Conservation (phyloP, 2,888 invertebrate species). For the Sericinus montela region DNA sequence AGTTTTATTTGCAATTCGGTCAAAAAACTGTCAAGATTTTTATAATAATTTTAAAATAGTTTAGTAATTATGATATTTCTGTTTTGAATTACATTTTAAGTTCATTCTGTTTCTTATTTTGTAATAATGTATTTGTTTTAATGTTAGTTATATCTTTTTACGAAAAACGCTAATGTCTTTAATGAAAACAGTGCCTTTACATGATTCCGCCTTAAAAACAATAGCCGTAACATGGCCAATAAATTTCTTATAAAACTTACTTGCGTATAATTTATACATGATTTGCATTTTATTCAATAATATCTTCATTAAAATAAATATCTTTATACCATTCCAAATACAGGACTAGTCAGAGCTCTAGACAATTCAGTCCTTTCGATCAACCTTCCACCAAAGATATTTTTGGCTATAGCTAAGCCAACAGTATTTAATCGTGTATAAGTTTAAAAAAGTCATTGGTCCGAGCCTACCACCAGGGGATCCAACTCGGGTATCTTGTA, state of each 20-base stretch:
- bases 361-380: too few relatives aligned
- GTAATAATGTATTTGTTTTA: not conserved
- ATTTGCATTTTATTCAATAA: too few relatives aligned
- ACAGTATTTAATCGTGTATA: too few relatives aligned
- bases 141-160: not conserved
- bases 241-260: not conserved
- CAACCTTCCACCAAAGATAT: too few relatives aligned
- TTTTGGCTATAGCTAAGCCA: too few relatives aligned
- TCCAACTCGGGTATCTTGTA: too few relatives aligned
- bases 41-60: not conserved
- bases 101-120: not conserved
- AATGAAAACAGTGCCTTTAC: not conserved
- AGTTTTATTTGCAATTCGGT: not conserved
- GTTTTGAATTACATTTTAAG: not conserved
- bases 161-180: not conserved
- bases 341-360: too few relatives aligned
- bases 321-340: too few relatives aligned
- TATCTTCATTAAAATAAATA: too few relatives aligned
- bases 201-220: conserved; percentile 8
- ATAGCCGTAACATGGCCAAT: not conserved
- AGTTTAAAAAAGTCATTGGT: too few relatives aligned
- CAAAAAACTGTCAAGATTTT: not conserved
- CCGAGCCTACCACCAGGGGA: too few relatives aligned
- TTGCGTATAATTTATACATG: too few relatives aligned
- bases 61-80: not conserved